Percentiles rank a stretch among this genome's conserved stretches.
Conservation (phyloP, 2,113 vertebrate species). For the Odontophorus gujanensis region DNA sequence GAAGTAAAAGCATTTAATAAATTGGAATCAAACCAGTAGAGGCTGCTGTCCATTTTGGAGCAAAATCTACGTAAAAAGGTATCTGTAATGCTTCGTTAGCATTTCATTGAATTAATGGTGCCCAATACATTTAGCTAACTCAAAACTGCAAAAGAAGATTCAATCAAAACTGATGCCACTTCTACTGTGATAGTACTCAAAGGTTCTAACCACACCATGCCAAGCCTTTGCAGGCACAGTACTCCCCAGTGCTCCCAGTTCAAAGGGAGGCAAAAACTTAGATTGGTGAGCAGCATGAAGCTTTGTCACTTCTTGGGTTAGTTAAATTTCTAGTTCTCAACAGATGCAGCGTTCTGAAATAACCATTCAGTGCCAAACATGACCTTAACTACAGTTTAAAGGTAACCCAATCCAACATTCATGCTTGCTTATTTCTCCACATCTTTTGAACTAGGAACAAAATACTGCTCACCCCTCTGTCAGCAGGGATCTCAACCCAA, state of each 20-base stretch:
- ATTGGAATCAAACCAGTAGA: slow-evolving; percentile 57
- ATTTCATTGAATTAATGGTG: neutral
- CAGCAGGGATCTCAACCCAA: neutral
- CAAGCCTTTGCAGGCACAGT: neutral
- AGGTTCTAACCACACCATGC: neutral
- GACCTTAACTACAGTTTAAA: neutral
- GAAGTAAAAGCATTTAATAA: slow-evolving; percentile 35
- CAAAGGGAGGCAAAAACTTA: neutral
- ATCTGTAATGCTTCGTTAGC: slow-evolving; percentile 25
- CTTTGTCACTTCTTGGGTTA: neutral
- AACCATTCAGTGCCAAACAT: neutral
- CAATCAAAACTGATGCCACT: neutral
- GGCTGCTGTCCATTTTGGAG: slow-evolving; percentile 48
- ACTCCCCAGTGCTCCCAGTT: neutral
- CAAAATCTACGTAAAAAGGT: slow-evolving; percentile 57
- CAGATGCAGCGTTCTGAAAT: neutral
- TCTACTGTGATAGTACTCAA: neutral
- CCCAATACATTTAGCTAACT: neutral
- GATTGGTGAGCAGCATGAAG: neutral
- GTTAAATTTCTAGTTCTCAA: neutral
- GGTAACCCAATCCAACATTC: neutral
- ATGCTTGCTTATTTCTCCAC: neutral
- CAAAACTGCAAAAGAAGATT: neutral
- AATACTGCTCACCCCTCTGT: neutral
- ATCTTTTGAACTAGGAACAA: neutral